Base-by-base conservation (phyloP, 2,797 vertebrate species). In the Dallia pectoralis region DNA sequence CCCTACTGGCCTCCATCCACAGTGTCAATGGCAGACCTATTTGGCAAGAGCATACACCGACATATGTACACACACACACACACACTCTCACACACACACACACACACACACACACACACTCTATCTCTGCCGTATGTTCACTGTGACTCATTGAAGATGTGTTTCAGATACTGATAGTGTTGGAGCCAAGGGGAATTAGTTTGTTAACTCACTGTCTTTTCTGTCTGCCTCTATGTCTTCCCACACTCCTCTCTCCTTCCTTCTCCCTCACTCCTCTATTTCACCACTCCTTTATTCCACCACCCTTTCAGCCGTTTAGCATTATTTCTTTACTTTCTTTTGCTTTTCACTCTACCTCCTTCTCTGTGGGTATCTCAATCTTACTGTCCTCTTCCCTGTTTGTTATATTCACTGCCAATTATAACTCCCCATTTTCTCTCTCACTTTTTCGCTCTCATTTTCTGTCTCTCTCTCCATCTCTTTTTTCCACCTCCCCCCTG, bases 141-240 rank as follows among this genome's bases (percentile, higher is more conserved):
- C 62, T 33, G 14, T 64, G 27, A 63, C 61, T 63, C 61, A 63
- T 27, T 27, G 61, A 32, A 63, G 61, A 40, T 40, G 36, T 40
- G 36, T 27, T 15, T 12, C 12, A 15, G 61, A 27, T 30, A 67
- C 36, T 47, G 40, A 18, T 47, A 8, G 22, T 29, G 40, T 48
- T 48, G 25, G 9, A 27, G 67, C 62, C 22, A 18, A 22, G 67
- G 44, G 19, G 44, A 29, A 68, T 49, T 25, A 68, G 22, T 29
- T 19, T 48, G 32, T 65, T 66, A n/a, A 36, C 66, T 67, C 36
- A 22, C 33, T 48, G 14, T 8, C 44, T 14, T 29, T 16, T 68
- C 14, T 18, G 36, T 11, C 22, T 47, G 40, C 15, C 36, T 67
- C 27, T 47, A 22, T 68, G 11, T 67, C n/a, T 68, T 12, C 36